A percentile compares a stretch with the other conserved stretches of the same genome.
Evolutionary conservation across 2,888 invertebrate genomes (phyloP).

Genomic region (Nomada lathburiana): DNA sequence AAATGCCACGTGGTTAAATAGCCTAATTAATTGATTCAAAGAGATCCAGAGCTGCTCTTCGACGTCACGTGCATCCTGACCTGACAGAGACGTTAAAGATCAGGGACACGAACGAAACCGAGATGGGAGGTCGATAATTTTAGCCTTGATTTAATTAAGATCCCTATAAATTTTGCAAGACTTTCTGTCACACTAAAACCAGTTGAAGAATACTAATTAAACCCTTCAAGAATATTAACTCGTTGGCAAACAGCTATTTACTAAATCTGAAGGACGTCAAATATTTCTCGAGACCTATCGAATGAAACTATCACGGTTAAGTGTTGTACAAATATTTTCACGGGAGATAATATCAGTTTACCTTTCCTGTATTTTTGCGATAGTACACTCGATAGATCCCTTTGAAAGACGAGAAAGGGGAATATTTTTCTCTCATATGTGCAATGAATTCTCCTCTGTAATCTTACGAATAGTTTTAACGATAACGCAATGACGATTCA

Average conservation of each 20-base stretch:
- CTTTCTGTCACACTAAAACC: conserved; percentile 30
- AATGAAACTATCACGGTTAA: no score
- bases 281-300: no score
- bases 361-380: no score
- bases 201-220: background rate
- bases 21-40: conserved; percentile 50
- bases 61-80: conserved; percentile 78
- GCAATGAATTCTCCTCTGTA: no score
- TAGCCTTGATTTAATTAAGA: conserved; percentile 81
- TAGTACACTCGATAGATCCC: no score
- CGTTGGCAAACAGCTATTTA: no score
- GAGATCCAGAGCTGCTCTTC: conserved; percentile 67
- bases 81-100: conserved; percentile 77
- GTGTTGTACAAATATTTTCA: no score
- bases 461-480: background rate
- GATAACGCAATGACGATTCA: background rate
- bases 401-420: no score
- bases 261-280: no score
- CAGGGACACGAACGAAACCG: conserved; percentile 78
- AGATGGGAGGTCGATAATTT: conserved; percentile 79
- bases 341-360: no score
- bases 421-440: no score
- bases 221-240: no score
- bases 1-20: conserved; percentile 35
- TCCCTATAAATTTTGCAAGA: conserved; percentile 78